Base-by-base conservation (phyloP, 2,888 invertebrate species). In the Smittia sp. region DNA sequence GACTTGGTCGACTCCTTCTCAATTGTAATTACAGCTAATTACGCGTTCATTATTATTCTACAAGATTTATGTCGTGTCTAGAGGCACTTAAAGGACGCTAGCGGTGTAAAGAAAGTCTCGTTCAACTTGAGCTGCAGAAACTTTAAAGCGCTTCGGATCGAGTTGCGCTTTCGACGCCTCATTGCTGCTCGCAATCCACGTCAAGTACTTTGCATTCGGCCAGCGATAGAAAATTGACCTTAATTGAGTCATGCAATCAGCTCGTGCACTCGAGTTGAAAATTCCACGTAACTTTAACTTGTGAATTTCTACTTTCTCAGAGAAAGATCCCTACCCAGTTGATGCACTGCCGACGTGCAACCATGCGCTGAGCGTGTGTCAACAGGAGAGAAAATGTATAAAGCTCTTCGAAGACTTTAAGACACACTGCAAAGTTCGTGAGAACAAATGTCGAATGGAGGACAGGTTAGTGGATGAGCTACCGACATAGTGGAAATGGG, bases 301-400 rank as follows among this genome's bases (percentile, higher is more conserved):
- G 6, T 46, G 2, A 46, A n/a, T 11, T 46, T 46, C 11, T n/a
- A 13, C 15, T 2, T 20, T 58, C 18, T 9, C 58, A 58, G 94
- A 94, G 80, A 93, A 92, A 85, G 94, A 94, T 85, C 92, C 92
- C 75, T 93, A 93, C 83, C 91, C 92, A 46, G 90, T 93, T 78
- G 93, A 94, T 82, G 92, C 93, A 74, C 85, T 95, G 81, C 93
- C 93, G 75, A 93, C 93, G 77, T 94, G 94, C 85, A 93, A 92
- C 81, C 93, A 94, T 81, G 94, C 94, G 63, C 85, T 93, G 78
- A 90, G 88, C 78, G 92, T 92, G 77, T 95, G 94, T 83, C 91
- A 90, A 81, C 90, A 89, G 80, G 91, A 91, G 79, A 88, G 89
- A 75, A 87, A 91, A 79, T 94, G 94, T 83, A 87, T 89, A 77